Base-by-base conservation (phyloP, 2,797 vertebrate genomes). In the Borostomias antarcticus region DNA sequence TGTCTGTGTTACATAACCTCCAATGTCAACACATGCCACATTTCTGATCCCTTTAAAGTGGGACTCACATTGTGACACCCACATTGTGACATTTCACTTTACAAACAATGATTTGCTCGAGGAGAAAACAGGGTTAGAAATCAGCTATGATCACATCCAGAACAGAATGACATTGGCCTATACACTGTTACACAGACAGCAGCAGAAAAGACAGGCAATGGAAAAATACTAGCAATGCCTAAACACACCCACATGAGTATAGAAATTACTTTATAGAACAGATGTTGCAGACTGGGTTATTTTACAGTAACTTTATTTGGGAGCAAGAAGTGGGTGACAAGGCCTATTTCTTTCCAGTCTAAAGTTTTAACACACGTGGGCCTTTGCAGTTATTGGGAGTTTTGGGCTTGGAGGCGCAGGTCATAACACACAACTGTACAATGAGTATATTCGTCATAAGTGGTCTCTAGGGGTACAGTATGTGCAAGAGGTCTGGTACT, bases 191-290 rank as follows among this genome's bases (percentile, higher is more conserved):
- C 60, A 68, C 53, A 51, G 52, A 82, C n/a, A n/a, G n/a, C n/a
- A n/a, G 74, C 17, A 7, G n/a, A 32, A 35, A 57, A 33, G 17
- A 29, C 21, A 37, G 17, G 10, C 7, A 35, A 64, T 28, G 25
- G 64, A 66, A 53, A 74, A 78, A 82, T 79, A 70, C 79, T 83
- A 77, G 77, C 65, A 76, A 33, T 54, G 76, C 74, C 66, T 50
- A 48, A 29, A 82, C 82, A 81, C 80, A 84, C 74, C 62, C 72
- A 78, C 79, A 86, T 85, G 78, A 81, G 71, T 58, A 25, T 43
- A 77, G 66, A 73, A 81, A 79, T 81, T 52, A 33, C 62, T 78
- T 79, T 83, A 75, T 72, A 79, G 70, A 75, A 68, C n/a, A 15
- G 53, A 62, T 63, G 30, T 59, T 58, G 67, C 69, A 78, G 84